Evolutionary conservation across 92 coral and sea anemone genomes (phyloP), one percentile per base, ranked within the genome.

Genomic region (Actinernus sp.): DNA sequence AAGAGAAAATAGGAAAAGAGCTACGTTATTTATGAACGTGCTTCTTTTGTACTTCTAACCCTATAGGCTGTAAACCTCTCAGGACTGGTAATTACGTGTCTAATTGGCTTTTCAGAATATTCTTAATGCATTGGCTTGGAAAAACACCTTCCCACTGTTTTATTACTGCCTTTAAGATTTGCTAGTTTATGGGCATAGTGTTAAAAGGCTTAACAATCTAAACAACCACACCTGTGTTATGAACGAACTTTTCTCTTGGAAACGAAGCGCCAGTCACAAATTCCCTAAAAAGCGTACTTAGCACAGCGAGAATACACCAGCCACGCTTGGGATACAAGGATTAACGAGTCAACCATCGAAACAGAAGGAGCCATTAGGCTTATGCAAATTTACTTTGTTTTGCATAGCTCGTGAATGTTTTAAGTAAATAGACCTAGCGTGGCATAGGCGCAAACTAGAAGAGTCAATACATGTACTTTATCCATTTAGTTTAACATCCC

Each of bases 301-400:
- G 9, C 39, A 47, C 14, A 52, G 1, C 4, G 31, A 30, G 24
- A 20, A 29, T 33, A 54, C 37, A 51, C 11, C 26, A 14, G 65
- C 23, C 74, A 60, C 63, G 49, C 14, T 62, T 14, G n/a, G 64
- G 29, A 18, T 28, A 54, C 78, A 64, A 31, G 68, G 44, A 16
- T 45, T 30, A 46, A n/a, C 31, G 25, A 38, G 43, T 43, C 16
- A 48, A 21, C 43, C 43, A 59, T 14, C 19, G 23, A 47, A 56
- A 67, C 63, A 66, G 60, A 17, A 43, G 58, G 54, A 70, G 39
- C 85, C 82, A 84, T 89, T 79, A 84, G 61, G 84, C 74, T 52
- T 85, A 89, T 89, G 96, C 85, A 84, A 89, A 89, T 89, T 80
- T 53, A 43, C 71, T 67, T 84, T 74, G 88, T 84, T 79, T 81